These are phyloP conservation scores for Epinephelus cyanopodus DNA, from an alignment of 2,113 vertebrate genomes.

Conservation along the genomic window DNA sequence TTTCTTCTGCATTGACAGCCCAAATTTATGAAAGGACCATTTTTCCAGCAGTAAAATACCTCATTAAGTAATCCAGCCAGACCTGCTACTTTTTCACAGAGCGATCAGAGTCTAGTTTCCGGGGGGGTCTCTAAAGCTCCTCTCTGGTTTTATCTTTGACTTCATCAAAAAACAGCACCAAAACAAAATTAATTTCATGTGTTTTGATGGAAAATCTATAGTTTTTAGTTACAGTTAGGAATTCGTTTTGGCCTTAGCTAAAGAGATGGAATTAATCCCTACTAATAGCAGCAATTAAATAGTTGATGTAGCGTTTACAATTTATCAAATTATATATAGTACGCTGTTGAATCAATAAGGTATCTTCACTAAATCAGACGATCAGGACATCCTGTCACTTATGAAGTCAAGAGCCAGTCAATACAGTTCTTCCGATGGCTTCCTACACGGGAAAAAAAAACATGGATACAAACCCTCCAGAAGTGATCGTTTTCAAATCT, in stretches of 20 bases:
- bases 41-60: too few species aligned
- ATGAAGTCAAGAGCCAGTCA: conserved; percentile 42
- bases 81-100: neutral
- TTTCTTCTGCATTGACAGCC: too few species aligned
- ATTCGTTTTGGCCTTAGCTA: conserved; percentile 15
- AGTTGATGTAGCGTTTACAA: conserved; percentile 31
- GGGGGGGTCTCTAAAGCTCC: neutral
- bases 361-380: conserved; percentile 26
- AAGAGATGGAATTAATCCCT: conserved; percentile 18
- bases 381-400: conserved; percentile 38
- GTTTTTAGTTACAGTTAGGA: neutral
- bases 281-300: conserved; percentile 32
- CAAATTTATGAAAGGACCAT: too few species aligned
- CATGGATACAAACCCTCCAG: conserved; percentile 10
- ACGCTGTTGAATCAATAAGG: conserved; percentile 10
- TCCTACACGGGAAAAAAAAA: conserved; percentile 15
- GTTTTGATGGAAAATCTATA: conserved; percentile 1
- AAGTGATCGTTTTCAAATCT: conserved; percentile 44
- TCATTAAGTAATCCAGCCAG: neutral
- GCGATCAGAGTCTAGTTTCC: neutral
- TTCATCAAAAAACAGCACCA: neutral
- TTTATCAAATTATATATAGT: conserved; percentile 25
- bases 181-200: neutral
- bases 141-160: conserved; percentile 15
- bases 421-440: conserved; percentile 10